phyloP scores from a whole-genome alignment of 2,797 vertebrate species.

The Platyrinchus mystaceus region DNA sequence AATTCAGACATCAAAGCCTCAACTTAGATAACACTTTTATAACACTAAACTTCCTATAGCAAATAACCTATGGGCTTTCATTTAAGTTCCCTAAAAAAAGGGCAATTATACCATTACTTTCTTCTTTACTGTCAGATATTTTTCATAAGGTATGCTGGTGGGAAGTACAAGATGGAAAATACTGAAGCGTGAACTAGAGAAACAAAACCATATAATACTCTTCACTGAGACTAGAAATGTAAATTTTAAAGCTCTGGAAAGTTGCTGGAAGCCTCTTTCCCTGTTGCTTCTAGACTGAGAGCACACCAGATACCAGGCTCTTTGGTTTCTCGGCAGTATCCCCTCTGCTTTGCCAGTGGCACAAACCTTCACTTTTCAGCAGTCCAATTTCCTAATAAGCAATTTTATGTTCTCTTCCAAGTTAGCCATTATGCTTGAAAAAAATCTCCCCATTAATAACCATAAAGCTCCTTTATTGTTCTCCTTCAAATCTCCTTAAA shows the following conservation, averaged over 20 bases:
- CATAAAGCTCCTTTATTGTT: conserved; percentile 48
- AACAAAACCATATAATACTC: neutral
- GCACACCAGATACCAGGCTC: neutral
- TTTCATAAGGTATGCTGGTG: neutral
- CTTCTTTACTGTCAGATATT: neutral
- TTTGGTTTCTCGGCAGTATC: neutral
- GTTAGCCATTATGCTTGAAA: conserved; percentile 18
- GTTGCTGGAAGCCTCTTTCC: neutral
- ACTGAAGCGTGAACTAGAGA: neutral
- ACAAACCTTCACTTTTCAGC: neutral
- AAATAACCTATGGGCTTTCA: conserved; percentile 20
- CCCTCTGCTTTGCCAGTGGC: neutral
- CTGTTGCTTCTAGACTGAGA: neutral
- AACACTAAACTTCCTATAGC: conserved; percentile 40
- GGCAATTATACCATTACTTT: neutral
- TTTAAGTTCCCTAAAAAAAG: neutral
- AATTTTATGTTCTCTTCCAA: conserved; percentile 31
- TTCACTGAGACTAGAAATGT: neutral
- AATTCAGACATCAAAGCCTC: conserved; percentile 63
- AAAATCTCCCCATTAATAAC: conserved; percentile 40
- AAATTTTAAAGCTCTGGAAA: neutral
- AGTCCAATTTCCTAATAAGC: conserved; percentile 4
- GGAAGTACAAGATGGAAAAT: neutral
- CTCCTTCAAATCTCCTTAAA: conserved; percentile 65
- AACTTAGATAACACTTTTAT: conserved; percentile 60